Percentiles rank a stretch among this genome's conserved stretches.
These are phyloP conservation scores for Eristalinus sepulchralis DNA, from an alignment of 2,888 invertebrate genomes.

Conservation along the genomic window DNA sequence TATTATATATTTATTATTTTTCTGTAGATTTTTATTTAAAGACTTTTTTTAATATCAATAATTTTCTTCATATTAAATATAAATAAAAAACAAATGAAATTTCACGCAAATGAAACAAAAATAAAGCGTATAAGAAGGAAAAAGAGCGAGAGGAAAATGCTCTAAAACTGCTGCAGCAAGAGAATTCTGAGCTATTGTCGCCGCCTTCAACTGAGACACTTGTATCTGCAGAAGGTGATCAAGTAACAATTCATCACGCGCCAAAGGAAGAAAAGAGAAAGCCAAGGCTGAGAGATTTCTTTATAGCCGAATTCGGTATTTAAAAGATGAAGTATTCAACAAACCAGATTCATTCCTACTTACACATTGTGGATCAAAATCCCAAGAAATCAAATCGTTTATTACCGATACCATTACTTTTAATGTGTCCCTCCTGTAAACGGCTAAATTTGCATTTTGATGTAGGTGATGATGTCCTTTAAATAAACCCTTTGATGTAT, in stretches of 20 bases:
- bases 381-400: not conserved
- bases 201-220: constrained; percentile 77
- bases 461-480: constrained; percentile 16
- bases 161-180: constrained; percentile 78
- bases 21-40: constrained; percentile 29
- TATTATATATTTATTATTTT: constrained; percentile 6
- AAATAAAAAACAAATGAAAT: not conserved
- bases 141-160: constrained; percentile 79
- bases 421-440: constrained; percentile 22
- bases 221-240: constrained; percentile 80
- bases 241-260: constrained; percentile 83
- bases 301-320: constrained; percentile 91
- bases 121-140: constrained; percentile 79
- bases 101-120: not conserved
- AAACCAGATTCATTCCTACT: constrained; percentile 35
- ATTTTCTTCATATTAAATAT: constrained; percentile 13
- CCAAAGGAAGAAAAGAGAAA: constrained; percentile 91
- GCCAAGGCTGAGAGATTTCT: constrained; percentile 92
- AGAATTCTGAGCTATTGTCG: constrained; percentile 77
- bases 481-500: constrained; percentile 22
- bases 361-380: constrained; percentile 21
- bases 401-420: constrained; percentile 14
- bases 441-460: constrained; percentile 54
- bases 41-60: constrained; percentile 31
- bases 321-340: constrained; percentile 36